Conservation (phyloP, 2,888 invertebrate species). For the Diarsia rubi region DNA sequence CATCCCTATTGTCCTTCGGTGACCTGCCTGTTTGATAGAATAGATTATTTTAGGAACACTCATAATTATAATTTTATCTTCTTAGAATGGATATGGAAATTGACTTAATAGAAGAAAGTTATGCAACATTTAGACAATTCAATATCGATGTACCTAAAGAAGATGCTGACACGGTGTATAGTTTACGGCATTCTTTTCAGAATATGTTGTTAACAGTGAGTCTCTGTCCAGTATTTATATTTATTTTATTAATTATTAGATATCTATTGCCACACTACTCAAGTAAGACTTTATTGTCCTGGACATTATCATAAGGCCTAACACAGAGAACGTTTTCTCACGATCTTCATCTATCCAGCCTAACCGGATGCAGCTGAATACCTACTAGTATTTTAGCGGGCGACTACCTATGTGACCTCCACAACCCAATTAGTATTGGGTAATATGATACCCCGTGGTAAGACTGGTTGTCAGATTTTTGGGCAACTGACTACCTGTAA, state of each 20-base stretch:
- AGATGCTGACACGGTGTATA: slow-evolving; percentile 95
- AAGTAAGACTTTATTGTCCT: neutral
- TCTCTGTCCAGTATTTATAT: slow-evolving; percentile 36
- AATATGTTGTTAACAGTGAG: slow-evolving; percentile 94
- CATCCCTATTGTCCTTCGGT: neutral
- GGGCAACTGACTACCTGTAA: too few species aligned
- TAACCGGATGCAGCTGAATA: too few species aligned
- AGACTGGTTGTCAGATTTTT: too few species aligned
- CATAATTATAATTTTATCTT: slow-evolving; percentile 1
- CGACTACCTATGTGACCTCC: too few species aligned
- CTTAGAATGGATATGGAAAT: slow-evolving; percentile 94
- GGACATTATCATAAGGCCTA: neutral
- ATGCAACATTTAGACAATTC: slow-evolving; percentile 92
- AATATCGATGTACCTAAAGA: slow-evolving; percentile 93
- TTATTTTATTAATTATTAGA: neutral
- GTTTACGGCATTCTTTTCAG: slow-evolving; percentile 94
- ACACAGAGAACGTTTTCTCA: too few species aligned
- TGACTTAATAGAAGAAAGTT: slow-evolving; percentile 95
- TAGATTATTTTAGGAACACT: neutral
- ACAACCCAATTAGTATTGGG: too few species aligned
- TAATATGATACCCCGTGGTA: too few species aligned
- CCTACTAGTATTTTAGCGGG: too few species aligned
- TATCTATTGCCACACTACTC: neutral
- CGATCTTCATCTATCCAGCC: too few species aligned
- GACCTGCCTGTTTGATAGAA: neutral